Percentiles rank a stretch among this genome's conserved stretches.
These are phyloP conservation scores for Zaprionus davidi DNA, from an alignment of 1,140 invertebrate species.

Conservation along the genomic window DNA sequence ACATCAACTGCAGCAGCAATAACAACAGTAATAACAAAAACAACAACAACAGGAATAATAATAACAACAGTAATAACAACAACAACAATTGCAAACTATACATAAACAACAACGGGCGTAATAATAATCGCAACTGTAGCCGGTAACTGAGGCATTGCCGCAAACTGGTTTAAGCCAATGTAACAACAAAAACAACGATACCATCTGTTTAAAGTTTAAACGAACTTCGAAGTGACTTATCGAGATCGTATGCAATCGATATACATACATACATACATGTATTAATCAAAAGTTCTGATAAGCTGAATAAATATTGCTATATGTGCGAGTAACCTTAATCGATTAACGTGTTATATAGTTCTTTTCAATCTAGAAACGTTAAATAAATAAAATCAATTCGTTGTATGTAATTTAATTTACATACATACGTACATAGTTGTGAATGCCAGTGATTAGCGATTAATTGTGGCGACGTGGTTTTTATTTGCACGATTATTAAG, in stretches of 20 bases:
- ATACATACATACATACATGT: neutral
- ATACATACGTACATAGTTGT: neutral
- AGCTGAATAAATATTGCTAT: neutral
- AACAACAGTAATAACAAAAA: neutral
- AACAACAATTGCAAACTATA: neutral
- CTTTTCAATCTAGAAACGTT: neutral
- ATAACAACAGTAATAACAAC: neutral
- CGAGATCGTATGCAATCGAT: neutral
- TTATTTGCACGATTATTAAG: neutral
- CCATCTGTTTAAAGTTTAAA: constrained; percentile 45
- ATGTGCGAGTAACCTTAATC: neutral
- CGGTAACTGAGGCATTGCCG: constrained; percentile 70
- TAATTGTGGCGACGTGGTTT: neutral
- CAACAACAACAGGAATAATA: neutral
- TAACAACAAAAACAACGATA: constrained; percentile 30
- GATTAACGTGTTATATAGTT: neutral
- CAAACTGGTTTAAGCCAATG: constrained; percentile 61
- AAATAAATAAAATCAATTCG: neutral
- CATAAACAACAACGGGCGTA: constrained; percentile 9
- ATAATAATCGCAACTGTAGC: constrained; percentile 54
- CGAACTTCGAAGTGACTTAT: constrained; percentile 15
- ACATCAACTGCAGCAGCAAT: constrained; percentile 11
- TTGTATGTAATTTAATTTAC: neutral
- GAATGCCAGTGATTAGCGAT: neutral
- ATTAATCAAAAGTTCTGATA: neutral